Evolutionary conservation across 1,140 invertebrate genomes (phyloP), one percentile per base, ranked within the genome.

Genomic region (Episyrphus balteatus): DNA sequence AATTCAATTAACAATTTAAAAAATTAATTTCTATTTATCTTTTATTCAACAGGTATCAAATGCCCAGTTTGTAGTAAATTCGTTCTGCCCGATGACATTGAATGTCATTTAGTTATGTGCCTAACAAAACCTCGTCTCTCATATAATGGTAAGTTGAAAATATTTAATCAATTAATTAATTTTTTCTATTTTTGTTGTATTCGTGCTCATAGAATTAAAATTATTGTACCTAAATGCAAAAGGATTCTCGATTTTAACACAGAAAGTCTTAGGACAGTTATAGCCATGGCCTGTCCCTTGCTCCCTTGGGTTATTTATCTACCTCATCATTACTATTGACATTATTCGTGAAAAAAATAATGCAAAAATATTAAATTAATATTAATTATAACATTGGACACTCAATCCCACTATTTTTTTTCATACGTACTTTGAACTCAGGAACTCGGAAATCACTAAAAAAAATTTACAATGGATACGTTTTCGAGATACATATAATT

Each of bases 51-150:
- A 94, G 92, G 92, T 72, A 84, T 96, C 69, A 93, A 95, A 76
- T 98, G 95, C 76, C 94, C 95, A 54, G 91, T 98, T 54, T 98
- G 95, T 81, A 92, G 90, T 73, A 98, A 97, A 76, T 88, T 91
- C 74, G 88, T 98, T 56, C 75, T 95, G 70, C 89, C 93, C 56
- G 92, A 98, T 73, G 94, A 98, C 72, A 91, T 96, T 63, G 94
- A 98, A 78, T 93, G 90, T 76, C 95, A 98, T 75, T 81, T 98
- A 59, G 91, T 98, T 57, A 95, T 98, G 86, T 98, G 95, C 79
- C 84, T 98, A 71, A 98, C 94, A 46, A 94, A 97, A 79, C 95
- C 94, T 58, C 81, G 91, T 68, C 88, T 98, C 63, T 94, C 85
- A 68, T 98, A 98, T 74, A 98, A 98, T 77, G 94, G 93, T 98